Conservation (phyloP, 2,888 invertebrate genomes). For the Drosophila paracracens region DNA sequence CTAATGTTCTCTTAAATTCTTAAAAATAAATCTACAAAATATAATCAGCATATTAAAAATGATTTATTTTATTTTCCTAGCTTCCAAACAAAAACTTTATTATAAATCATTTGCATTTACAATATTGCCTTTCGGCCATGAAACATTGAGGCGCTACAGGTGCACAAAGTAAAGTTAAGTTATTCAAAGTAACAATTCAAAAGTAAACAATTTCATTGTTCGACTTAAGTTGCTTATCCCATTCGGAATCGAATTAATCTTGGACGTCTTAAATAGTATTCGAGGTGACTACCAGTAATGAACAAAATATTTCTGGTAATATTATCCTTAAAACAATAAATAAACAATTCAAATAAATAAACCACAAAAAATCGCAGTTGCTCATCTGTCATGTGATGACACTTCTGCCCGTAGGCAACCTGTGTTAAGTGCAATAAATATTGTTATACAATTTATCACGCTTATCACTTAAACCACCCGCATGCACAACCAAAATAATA, state of each 20-base stretch:
- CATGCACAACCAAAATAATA: neutral
- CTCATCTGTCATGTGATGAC: neutral
- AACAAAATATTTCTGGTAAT: neutral
- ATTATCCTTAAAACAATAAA: neutral
- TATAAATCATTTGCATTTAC: neutral
- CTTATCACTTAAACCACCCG: neutral
- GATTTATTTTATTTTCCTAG: neutral
- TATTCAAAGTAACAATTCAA: neutral
- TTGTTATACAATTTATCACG: neutral
- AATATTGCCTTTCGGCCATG: neutral
- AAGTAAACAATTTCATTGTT: neutral
- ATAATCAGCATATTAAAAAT: neutral
- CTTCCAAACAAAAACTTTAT: neutral
- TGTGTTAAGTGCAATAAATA: neutral
- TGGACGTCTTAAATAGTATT: neutral
- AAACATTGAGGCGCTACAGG: neutral
- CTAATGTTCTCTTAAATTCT: neutral
- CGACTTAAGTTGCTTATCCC: neutral
- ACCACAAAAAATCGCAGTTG: neutral
- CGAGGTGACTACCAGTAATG: neutral
- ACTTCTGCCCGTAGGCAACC: neutral
- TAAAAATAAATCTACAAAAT: neutral
- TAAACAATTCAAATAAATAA: neutral
- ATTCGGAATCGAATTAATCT: neutral
- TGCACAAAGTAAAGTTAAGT: neutral